Base-by-base conservation (phyloP, 2,888 invertebrate genomes). In the Teleogryllus oceanicus region DNA sequence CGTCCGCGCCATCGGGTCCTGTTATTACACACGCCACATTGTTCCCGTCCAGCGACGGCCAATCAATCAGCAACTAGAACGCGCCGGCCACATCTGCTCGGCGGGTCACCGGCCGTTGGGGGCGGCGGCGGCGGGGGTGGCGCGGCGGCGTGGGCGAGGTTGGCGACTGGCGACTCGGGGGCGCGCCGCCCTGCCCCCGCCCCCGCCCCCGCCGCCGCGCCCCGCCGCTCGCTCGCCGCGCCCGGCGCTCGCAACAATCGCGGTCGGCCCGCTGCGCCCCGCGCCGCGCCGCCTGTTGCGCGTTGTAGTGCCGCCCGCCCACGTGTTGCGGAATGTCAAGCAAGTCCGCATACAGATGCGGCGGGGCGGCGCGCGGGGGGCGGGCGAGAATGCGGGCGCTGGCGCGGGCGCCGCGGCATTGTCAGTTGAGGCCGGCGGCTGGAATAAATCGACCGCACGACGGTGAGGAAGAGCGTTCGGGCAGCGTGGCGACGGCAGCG, bases 11-110 rank as follows among this genome's bases (percentile, higher is more conserved):
- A 62, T 62, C 62, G 62, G 62, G 62, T 62, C 62, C 62, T 62
- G 62, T 62, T 62, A 62, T 62, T 62, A n/a, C 62, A 62, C 62
- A 62, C 62, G 62, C 62, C 62, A 62, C 62, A 62, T 62, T 62
- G 62, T 62, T 62, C 62, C n/a, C 62, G 62, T 13, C 62, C 62
- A n/a, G 62, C 62, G 62, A n/a, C 62, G n/a, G 62, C 62, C 62
- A 62, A 62, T 62, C 62, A 62, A 62, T 62, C 62, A 62, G 62
- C 13, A n/a, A n/a, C 62, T 62, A 62, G n/a, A 62, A 62, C 62
- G 62, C 62, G 62, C 62, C 62, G 62, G 62, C 62, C 62, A 62
- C 62, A 62, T 62, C 62, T 62, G 62, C 62, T n/a, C 16, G 13
- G 16, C 62, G 62, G 62, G 62, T 62, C 62, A 62, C 62, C 62